A percentile compares a stretch with the other conserved stretches of the same genome.
These are phyloP conservation scores for Proctacanthus coquilletti DNA, from an alignment of 1,140 invertebrate species.

Conservation along the genomic window DNA sequence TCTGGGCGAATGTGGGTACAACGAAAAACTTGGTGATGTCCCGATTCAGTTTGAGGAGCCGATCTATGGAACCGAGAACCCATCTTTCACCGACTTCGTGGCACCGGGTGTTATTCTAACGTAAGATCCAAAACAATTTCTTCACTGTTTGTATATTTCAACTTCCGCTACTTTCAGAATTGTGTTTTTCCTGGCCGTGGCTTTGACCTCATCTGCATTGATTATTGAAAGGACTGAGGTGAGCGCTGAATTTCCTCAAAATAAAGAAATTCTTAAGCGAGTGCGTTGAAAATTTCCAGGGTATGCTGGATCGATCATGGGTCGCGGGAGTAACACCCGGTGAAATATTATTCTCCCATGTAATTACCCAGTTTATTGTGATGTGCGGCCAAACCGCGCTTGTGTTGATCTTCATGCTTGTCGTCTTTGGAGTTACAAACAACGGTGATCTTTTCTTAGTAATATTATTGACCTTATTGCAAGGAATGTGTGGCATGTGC, in stretches of 20 bases:
- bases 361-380: constrained; percentile 83
- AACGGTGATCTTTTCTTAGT: constrained; percentile 72
- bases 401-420: constrained; percentile 78
- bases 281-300: constrained; percentile 38
- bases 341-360: constrained; percentile 83
- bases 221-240: constrained; percentile 69
- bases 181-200: constrained; percentile 85
- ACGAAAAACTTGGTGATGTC: constrained; percentile 64
- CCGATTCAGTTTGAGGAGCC: constrained; percentile 69
- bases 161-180: constrained; percentile 45
- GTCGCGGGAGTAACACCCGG: constrained; percentile 74
- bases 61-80: constrained; percentile 72
- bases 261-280: constrained; percentile 9
- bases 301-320: constrained; percentile 76
- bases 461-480: constrained; percentile 65
- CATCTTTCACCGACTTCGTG: constrained; percentile 89
- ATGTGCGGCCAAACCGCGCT: constrained; percentile 83
- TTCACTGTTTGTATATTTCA: neutral
- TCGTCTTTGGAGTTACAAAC: constrained; percentile 74
- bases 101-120: constrained; percentile 87
- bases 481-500: constrained; percentile 87
- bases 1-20: constrained; percentile 51
- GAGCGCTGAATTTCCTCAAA: constrained; percentile 12
- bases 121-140: constrained; percentile 36
- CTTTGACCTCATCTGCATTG: constrained; percentile 80